Conservation (phyloP, 2,113 vertebrate genomes). For the Halichoeres trimaculatus region DNA sequence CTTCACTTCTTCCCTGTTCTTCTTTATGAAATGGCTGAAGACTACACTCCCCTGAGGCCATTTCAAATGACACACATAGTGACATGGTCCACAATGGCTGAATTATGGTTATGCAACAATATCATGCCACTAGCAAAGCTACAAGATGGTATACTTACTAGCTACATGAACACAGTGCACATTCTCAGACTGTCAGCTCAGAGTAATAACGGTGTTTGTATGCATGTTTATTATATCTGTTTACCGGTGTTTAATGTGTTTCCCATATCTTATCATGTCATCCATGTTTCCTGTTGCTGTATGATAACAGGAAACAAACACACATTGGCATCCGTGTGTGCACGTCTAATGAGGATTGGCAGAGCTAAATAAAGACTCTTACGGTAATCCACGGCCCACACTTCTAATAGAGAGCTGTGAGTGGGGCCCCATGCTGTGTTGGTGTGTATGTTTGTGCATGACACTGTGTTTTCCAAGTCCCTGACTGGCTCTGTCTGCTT, state of each 20-base stretch:
- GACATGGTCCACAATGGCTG: conserved; percentile 26
- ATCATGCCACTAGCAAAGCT: conserved; percentile 35
- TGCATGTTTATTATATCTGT: neutral
- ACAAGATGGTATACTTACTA: conserved; percentile 33
- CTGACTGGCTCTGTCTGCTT: neutral
- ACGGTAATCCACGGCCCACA: conserved; percentile 73
- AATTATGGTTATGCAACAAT: conserved; percentile 61
- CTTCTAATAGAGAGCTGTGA: conserved; percentile 66
- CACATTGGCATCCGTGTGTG: conserved; percentile 30
- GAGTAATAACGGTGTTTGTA: neutral
- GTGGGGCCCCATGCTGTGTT: conserved; percentile 32
- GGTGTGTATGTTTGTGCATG: conserved; percentile 12
- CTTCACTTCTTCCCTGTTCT: neutral
- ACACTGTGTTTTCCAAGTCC: conserved; percentile 9
- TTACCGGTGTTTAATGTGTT: conserved; percentile 22
- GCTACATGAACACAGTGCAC: neutral
- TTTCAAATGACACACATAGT: conserved; percentile 28
- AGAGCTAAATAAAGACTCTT: conserved; percentile 78
- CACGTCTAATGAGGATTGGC: conserved; percentile 75
- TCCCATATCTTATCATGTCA: conserved; percentile 24
- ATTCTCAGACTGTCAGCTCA: neutral
- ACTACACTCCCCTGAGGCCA: conserved; percentile 14
- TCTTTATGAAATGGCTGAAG: conserved; percentile 27
- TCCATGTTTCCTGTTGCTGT: conserved; percentile 29
- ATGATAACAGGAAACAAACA: conserved; percentile 44